These are phyloP conservation scores for Pachypanchax playfairii DNA, from an alignment of 2,113 vertebrate genomes.

Conservation along the genomic window DNA sequence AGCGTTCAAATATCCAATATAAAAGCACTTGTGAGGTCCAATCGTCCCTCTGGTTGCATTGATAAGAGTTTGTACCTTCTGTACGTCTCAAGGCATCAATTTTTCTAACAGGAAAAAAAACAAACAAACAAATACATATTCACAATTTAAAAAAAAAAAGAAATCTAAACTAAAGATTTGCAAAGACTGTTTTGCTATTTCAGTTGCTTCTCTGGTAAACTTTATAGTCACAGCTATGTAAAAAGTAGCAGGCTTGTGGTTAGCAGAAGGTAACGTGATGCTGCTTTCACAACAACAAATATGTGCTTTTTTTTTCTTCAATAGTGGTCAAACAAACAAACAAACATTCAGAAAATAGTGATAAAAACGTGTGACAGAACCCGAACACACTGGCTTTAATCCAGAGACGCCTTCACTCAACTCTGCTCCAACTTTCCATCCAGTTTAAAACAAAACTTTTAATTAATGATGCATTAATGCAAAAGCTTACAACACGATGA, in stretches of 20 bases:
- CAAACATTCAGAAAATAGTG: slow-evolving; percentile 10
- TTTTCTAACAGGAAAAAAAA: slow-evolving; percentile 33
- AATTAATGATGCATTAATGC: not conserved
- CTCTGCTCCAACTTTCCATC: no score
- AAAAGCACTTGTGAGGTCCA: slow-evolving; percentile 60
- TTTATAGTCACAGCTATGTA: slow-evolving; percentile 36
- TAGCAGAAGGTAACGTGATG: slow-evolving; percentile 29
- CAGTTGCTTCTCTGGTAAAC: slow-evolving; percentile 43
- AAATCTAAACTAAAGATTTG: not conserved
- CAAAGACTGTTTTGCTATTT: slow-evolving; percentile 34
- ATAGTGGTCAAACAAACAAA: slow-evolving; percentile 45
- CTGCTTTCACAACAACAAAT: slow-evolving; percentile 21
- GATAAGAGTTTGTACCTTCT: slow-evolving; percentile 52
- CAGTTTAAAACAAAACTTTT: no score
- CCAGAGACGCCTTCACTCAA: not conserved
- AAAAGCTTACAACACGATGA: not conserved
- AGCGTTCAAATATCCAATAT: slow-evolving; percentile 19
- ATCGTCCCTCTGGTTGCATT: slow-evolving; percentile 54
- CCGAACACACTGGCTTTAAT: slow-evolving; percentile 19
- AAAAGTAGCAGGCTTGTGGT: slow-evolving; percentile 28
- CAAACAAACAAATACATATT: slow-evolving; percentile 33
- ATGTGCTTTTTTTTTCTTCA: slow-evolving; percentile 42
- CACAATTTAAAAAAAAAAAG: slow-evolving; percentile 14
- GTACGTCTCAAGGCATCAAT: slow-evolving; percentile 57
- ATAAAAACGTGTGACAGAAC: not conserved